These are phyloP conservation scores for Thyatira batis DNA, from an alignment of 2,888 invertebrate genomes.

Conservation along the genomic window DNA sequence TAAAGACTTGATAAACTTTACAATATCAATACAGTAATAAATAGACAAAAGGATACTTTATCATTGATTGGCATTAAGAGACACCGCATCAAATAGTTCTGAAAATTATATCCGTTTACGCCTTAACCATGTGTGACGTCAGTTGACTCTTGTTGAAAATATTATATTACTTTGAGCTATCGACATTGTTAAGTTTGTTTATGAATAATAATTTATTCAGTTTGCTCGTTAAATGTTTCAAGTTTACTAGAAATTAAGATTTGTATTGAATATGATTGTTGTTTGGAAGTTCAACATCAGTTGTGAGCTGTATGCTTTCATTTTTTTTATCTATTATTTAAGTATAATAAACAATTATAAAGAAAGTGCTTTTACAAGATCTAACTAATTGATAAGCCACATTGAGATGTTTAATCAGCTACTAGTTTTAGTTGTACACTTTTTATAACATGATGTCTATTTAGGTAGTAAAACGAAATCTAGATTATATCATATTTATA, in stretches of 20 bases:
- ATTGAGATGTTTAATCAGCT: slow-evolving; percentile 82
- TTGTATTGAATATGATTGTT: slow-evolving; percentile 79
- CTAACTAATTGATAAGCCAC: slow-evolving; percentile 81
- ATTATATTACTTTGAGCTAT: slow-evolving; percentile 82
- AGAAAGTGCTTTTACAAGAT: slow-evolving; percentile 82
- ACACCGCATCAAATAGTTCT: slow-evolving; percentile 59
- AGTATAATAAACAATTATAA: slow-evolving; percentile 78
- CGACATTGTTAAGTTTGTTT: slow-evolving; percentile 82
- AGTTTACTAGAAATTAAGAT: slow-evolving; percentile 81
- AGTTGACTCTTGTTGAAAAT: slow-evolving; percentile 76
- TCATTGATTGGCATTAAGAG: slow-evolving; percentile 70
- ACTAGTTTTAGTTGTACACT: slow-evolving; percentile 82
- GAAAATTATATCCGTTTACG: slow-evolving; percentile 55
- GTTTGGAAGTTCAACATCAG: slow-evolving; percentile 74
- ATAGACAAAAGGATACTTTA: slow-evolving; percentile 65
- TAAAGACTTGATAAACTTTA: slow-evolving; percentile 65
- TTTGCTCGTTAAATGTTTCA: slow-evolving; percentile 83
- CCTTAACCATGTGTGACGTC: slow-evolving; percentile 61
- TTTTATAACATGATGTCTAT: slow-evolving; percentile 83
- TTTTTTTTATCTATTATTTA: slow-evolving; percentile 81
- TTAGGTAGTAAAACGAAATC: slow-evolving; percentile 82
- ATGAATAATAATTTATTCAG: slow-evolving; percentile 82
- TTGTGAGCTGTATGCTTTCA: slow-evolving; percentile 78
- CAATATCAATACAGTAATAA: slow-evolving; percentile 79
- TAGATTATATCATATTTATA: slow-evolving; percentile 83